phyloP scores from a whole-genome alignment of 2,113 vertebrate genomes.

The Lipotes vexillifer region DNA sequence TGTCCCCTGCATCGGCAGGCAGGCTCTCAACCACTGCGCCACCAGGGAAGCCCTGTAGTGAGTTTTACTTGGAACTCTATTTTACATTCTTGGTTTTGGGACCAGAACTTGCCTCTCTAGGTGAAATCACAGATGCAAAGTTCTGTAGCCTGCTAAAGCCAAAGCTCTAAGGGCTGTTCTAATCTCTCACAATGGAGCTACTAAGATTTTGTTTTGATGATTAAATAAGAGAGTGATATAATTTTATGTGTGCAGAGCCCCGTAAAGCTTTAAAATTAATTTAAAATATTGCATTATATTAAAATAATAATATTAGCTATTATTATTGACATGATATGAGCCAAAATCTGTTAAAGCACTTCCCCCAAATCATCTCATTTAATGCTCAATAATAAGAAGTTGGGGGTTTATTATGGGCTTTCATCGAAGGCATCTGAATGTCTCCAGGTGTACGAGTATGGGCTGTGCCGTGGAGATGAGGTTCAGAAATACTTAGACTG shows the following conservation, averaged over 20 bases:
- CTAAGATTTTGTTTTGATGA: not conserved
- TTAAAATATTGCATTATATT: not conserved
- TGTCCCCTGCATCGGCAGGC: too few species aligned
- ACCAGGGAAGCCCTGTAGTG: not conserved
- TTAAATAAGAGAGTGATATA: not conserved
- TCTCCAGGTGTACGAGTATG: not conserved
- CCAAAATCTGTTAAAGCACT: not conserved
- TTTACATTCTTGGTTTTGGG: not conserved
- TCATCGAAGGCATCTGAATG: not conserved
- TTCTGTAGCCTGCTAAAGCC: not conserved
- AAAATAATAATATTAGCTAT: not conserved
- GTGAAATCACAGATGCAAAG: not conserved
- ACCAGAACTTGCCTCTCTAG: not conserved
- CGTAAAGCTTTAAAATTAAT: not conserved
- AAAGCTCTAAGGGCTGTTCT: not conserved
- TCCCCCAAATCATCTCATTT: not conserved
- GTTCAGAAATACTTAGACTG: not conserved
- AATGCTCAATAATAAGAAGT: not conserved
- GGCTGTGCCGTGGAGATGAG: not conserved
- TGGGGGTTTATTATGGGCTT: not conserved
- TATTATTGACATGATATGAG: not conserved
- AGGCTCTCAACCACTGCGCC: too few species aligned
- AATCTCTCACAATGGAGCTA: not conserved
- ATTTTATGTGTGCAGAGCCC: not conserved
- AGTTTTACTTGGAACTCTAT: not conserved